Evolutionary conservation across 2,113 vertebrate species (phyloP), one percentile per base, ranked within the genome.

Genomic region (Paedocypris sp.): DNA sequence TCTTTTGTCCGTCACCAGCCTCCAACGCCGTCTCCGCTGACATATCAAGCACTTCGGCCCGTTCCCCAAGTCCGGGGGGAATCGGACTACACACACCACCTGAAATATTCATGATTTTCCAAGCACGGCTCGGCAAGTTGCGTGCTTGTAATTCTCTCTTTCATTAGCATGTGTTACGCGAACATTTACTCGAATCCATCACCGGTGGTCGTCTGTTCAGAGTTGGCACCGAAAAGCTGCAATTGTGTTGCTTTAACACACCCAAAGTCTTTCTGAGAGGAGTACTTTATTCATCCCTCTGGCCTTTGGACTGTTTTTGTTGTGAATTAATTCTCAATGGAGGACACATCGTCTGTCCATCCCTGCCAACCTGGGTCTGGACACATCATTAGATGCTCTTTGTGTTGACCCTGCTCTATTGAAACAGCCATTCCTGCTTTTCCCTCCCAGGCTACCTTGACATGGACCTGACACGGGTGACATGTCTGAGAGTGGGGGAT

Each of bases 381-480:
- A 58, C 54, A 48, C 67, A 64, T 69, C 60, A 59, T 69, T 69
- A 69, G 48, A 33, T 22, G 48, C 54, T 60, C 63, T 66, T 59
- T 66, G 53, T 50, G 54, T 49, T 43, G 63, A 41, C 53, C 62
- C 32, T 20, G 36, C 48, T 59, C 47, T 69, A 45, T 47, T 48
- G 38, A 46, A 45, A 48, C 52, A 57, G 48, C 33, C 33, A 41
- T 64, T 43, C 54, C 54, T 46, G 47, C 54, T 64, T 51, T 46
- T 47, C 38, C 56, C 54, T 60, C 61, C 56, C 47, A 60, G 54
- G 25, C 41, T 64, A 60, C 45, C 66, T 48, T 68, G 59, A 62
- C 57, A 61, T 64, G 62, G 45, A 54, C 54, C 51, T 60, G 46
- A 68, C 41, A 47, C 26, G 23, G 23, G 23, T 54, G 49, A 67